A percentile compares a stretch with the other conserved stretches of the same genome.
Conservation (phyloP, 2,888 invertebrate species). For the Meghimatium bilineatum region DNA sequence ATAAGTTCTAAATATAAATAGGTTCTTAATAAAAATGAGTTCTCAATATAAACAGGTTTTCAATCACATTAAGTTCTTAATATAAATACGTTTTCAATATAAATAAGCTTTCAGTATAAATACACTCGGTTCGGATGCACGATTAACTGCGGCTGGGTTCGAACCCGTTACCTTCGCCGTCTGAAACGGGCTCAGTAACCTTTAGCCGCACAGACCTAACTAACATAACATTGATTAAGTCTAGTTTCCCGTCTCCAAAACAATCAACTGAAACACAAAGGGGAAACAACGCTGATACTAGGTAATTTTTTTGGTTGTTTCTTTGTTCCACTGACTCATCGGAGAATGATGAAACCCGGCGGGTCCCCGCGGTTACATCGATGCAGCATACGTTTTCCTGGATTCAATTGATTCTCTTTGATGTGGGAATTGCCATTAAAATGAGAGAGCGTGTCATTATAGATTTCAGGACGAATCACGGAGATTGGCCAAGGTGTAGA, state of each 20-base stretch:
- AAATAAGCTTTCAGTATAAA: no score
- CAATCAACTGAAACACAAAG: no score
- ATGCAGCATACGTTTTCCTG: not conserved
- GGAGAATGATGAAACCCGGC: not conserved
- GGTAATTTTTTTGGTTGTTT: not conserved
- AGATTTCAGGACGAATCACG: not conserved
- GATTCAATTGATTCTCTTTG: constrained; percentile 27
- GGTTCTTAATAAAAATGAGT: no score
- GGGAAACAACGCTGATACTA: not conserved
- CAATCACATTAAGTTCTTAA: no score
- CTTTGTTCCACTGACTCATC: not conserved
- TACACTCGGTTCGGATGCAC: no score
- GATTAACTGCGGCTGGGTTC: no score
- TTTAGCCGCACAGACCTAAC: no score
- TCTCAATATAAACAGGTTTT: no score
- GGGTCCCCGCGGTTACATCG: not conserved
- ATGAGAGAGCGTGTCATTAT: not conserved
- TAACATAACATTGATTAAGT: not conserved
- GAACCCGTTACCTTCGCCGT: no score
- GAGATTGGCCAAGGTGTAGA: not conserved
- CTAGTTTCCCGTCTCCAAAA: not conserved
- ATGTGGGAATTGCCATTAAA: constrained; percentile 12
- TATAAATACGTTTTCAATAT: no score
- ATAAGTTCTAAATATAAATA: no score
- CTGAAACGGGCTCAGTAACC: no score